phyloP scores from a whole-genome alignment of 2,888 invertebrate genomes.

The Aporophyla lueneburgensis region DNA sequence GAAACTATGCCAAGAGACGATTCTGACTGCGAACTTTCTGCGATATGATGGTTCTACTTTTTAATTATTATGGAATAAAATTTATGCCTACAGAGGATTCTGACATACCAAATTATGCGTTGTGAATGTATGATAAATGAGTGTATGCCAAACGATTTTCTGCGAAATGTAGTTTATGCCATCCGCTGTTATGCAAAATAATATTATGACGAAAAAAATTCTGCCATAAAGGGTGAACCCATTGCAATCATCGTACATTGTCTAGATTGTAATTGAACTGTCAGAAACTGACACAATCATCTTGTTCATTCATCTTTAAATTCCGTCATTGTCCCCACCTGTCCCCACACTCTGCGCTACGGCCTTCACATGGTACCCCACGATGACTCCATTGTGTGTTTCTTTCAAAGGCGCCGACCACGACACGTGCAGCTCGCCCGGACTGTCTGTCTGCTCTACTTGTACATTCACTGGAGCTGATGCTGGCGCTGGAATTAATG shows the following conservation, averaged over 20 bases:
- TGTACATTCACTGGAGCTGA: conserved; percentile 83
- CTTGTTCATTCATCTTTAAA: not conserved
- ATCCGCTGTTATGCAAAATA: too few species aligned
- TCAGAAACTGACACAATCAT: not conserved
- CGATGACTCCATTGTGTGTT: conserved; percentile 83
- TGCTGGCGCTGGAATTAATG: conserved; percentile 79
- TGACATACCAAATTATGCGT: too few species aligned
- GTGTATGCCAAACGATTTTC: too few species aligned
- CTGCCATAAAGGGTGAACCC: too few species aligned
- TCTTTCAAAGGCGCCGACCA: conserved; percentile 86
- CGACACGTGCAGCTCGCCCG: conserved; percentile 84
- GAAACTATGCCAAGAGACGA: too few species aligned
- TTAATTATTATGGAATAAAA: too few species aligned
- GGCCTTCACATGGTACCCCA: conserved; percentile 86
- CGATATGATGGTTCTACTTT: too few species aligned
- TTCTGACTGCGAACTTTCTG: too few species aligned
- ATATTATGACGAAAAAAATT: too few species aligned
- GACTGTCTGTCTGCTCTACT: conserved; percentile 84
- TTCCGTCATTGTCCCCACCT: conserved; percentile 66
- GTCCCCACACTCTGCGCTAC: conserved; percentile 81
- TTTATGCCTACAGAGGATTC: too few species aligned
- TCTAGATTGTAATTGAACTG: not conserved
- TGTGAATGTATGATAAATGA: too few species aligned
- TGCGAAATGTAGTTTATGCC: too few species aligned
- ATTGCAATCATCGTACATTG: not conserved